Evolutionary conservation across 2,888 invertebrate species (phyloP).

Genomic region (Busseola fusca): DNA sequence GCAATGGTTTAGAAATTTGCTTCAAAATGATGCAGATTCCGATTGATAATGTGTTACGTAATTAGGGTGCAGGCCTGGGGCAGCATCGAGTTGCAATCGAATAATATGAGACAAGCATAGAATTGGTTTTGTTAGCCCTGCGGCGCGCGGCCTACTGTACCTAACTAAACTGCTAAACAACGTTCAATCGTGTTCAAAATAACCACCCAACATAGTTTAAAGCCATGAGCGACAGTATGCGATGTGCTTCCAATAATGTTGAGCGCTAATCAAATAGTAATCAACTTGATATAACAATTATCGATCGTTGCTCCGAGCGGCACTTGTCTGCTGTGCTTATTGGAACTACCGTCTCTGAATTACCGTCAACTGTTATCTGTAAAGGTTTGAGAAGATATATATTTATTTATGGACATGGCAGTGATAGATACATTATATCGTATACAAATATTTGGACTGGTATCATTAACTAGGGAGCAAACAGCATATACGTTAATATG

Average conservation of each 20-base stretch:
- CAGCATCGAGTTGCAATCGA: not conserved
- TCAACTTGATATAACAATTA: slow-evolving; percentile 5
- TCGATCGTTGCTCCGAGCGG: not conserved
- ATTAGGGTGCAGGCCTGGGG: no score
- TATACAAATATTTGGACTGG: not conserved
- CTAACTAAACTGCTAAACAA: not conserved
- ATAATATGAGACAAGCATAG: not conserved
- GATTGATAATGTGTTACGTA: no score
- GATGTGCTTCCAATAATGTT: not conserved
- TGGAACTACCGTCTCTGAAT: not conserved
- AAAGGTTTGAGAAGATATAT: not conserved
- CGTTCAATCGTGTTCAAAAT: not conserved
- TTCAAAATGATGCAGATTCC: no score
- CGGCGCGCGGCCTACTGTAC: not conserved
- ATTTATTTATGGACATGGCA: not conserved
- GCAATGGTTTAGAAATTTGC: no score
- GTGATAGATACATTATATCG: not conserved
- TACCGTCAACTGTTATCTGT: not conserved
- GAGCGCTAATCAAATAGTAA: not conserved
- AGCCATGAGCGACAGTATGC: not conserved
- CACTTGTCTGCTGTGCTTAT: not conserved
- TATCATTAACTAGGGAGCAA: not conserved
- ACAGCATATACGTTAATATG: not conserved
- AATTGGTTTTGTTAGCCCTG: not conserved
- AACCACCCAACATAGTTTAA: not conserved